phyloP scores from a whole-genome alignment of 2,113 vertebrate species.

The Malurus alboscapulatus region DNA sequence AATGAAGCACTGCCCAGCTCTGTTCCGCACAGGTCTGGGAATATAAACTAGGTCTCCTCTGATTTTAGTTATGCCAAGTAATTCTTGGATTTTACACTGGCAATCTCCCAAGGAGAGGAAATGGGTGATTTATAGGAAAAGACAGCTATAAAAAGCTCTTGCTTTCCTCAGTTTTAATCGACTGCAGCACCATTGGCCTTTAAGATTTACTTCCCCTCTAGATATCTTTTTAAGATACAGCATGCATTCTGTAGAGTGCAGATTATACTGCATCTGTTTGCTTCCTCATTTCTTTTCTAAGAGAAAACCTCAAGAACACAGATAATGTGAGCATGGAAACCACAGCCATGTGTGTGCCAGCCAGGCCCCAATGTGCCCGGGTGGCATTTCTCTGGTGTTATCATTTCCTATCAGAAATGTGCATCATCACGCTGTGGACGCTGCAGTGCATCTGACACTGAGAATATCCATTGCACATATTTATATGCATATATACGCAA shows the following conservation, averaged over 20 bases:
- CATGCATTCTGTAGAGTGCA: neutral
- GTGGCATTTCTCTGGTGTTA: neutral
- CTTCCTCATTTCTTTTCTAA: neutral
- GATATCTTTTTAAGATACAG: neutral
- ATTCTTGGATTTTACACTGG: constrained; percentile 56
- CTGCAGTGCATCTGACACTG: fast-evolving
- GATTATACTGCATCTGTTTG: neutral
- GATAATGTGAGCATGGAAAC: neutral
- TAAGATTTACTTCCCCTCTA: neutral
- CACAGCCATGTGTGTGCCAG: neutral
- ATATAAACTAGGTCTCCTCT: constrained; percentile 26
- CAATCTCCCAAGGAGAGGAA: constrained; percentile 51
- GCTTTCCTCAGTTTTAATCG: constrained; percentile 52
- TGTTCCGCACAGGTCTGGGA: constrained; percentile 3
- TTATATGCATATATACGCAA: too few species aligned
- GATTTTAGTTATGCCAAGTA: constrained; percentile 47
- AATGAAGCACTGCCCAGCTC: constrained; percentile 17
- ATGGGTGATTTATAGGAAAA: constrained; percentile 45
- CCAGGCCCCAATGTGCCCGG: neutral
- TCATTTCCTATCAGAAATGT: neutral
- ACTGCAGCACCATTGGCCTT: constrained; percentile 34
- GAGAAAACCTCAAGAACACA: neutral
- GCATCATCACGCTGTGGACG: neutral
- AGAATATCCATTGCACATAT: neutral
- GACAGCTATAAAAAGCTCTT: constrained; percentile 50